Evolutionary conservation across 2,797 vertebrate genomes (phyloP).

Genomic region (Discoglossus pictus): DNA sequence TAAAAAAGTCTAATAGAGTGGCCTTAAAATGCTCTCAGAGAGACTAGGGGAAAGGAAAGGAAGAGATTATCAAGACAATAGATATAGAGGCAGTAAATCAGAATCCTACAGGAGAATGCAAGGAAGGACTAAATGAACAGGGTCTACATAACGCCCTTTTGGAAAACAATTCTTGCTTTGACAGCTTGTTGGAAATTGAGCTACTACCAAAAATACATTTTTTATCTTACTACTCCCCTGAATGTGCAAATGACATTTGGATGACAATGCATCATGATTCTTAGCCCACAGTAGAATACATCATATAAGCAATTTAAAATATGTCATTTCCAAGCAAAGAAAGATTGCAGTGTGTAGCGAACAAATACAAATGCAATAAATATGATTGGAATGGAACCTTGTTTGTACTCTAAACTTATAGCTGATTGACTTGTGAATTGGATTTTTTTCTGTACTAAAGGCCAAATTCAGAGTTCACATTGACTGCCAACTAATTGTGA

Average conservation of each 20-base stretch:
- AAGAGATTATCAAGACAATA: constrained; percentile 2
- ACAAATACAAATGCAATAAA: constrained; percentile 50
- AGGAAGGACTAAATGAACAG: constrained; percentile 22
- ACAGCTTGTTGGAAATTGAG: constrained; percentile 48
- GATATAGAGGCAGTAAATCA: constrained; percentile 17
- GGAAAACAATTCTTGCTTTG: constrained; percentile 39
- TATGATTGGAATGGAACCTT: constrained; percentile 47
- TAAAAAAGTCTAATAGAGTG: constrained; percentile 16
- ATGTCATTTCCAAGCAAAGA: constrained; percentile 44
- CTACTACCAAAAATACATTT: constrained; percentile 44
- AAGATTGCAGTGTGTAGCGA: constrained; percentile 40
- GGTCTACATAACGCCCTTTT: constrained; percentile 27
- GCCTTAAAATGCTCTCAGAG: constrained; percentile 1
- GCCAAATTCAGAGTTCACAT: constrained; percentile 40
- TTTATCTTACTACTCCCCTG: constrained; percentile 47
- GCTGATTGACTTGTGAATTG: constrained; percentile 46
- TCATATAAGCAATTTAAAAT: constrained; percentile 51
- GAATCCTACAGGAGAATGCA: constrained; percentile 13
- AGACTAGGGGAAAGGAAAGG: constrained; percentile 8
- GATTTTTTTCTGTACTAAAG: constrained; percentile 35
- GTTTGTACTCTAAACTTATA: constrained; percentile 37
- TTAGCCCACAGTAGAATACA: constrained; percentile 48
- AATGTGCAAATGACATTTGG: constrained; percentile 48
- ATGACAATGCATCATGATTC: constrained; percentile 49
- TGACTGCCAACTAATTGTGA: constrained; percentile 36